Base-by-base conservation (phyloP, 2,797 vertebrate genomes). In the Oophaga sylvatica region DNA sequence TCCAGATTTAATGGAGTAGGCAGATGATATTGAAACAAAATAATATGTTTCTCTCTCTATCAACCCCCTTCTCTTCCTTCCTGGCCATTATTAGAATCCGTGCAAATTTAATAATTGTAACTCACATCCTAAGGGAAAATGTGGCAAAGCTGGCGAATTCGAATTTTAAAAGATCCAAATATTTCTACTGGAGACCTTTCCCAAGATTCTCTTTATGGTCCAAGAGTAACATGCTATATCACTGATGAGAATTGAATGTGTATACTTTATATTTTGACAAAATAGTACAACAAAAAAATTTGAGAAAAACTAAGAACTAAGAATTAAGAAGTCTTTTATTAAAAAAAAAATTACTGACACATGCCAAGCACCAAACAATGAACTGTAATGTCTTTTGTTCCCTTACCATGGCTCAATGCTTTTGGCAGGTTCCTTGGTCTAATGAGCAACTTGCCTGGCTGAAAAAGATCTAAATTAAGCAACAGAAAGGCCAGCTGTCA, bases 361-460 rank as follows among this genome's bases (percentile, higher is more conserved):
- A 91, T 0, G 0, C 0, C 0, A 89, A 63, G 45, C 70, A 91
- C 59, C 57, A 91, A 90, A 91, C 15, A 57, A 79, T 86, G 90
- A 90, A 87, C 83, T 71, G 91, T 31, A 87, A 73, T 63, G 45
- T 79, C 78, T 92, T 92, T 92, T 92, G 83, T 91, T 92, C 87
- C 83, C 78, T 87, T 80, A n/a, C 41, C 86, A 60, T 87, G 80
- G 57, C 90, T 92, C 88, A 91, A 79, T 90, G 87, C 80, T 89
- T 86, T 91, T 91, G 89, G 85, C 83, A 91, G 26, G 0, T 86
- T 92, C 91, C 89, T 92, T 90, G 90, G 45, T 90, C 89, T 94
- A 93, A 93, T 86, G 78, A 93, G 77, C 73, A 93, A 91, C 62
- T 59, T 90, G 71, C 77, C 59, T 87, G 53, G n/a, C 68, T 92